These are phyloP conservation scores for Morone chrysops DNA, from an alignment of 2,113 vertebrate genomes.

Conservation along the genomic window DNA sequence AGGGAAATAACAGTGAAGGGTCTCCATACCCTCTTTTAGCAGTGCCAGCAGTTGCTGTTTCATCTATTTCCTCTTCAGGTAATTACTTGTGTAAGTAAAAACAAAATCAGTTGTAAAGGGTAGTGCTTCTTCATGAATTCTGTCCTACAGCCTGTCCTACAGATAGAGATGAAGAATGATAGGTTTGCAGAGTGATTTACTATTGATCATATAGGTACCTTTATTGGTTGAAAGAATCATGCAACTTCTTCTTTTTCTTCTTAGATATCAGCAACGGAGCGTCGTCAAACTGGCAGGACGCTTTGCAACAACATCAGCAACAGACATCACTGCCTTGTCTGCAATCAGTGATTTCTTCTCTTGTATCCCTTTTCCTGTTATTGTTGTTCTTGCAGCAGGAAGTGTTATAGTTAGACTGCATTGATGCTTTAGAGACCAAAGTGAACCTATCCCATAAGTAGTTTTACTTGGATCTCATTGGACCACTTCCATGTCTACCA, in stretches of 20 bases:
- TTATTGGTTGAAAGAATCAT: not conserved
- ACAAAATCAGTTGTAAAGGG: not conserved
- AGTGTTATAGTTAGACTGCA: constrained; percentile 5
- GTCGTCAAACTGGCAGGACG: constrained; percentile 74
- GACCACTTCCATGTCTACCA: constrained; percentile 41
- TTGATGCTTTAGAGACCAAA: constrained; percentile 15
- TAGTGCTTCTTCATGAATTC: not conserved
- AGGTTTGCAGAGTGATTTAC: not conserved
- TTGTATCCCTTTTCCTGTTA: constrained; percentile 87
- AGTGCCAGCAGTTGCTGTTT: not conserved
- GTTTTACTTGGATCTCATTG: constrained; percentile 28
- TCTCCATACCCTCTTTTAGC: not conserved
- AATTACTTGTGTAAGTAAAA: not conserved
- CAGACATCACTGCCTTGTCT: constrained; percentile 87
- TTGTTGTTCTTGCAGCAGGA: constrained; percentile 25
- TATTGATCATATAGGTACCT: not conserved
- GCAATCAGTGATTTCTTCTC: constrained; percentile 91
- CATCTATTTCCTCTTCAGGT: constrained; percentile 6
- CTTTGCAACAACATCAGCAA: constrained; percentile 73
- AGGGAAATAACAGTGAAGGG: not conserved
- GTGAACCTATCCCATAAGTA: not conserved
- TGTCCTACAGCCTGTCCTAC: not conserved
- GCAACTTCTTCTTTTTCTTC: constrained; percentile 21
- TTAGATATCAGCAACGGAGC: constrained; percentile 87
- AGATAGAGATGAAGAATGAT: not conserved